A percentile compares a stretch with the other conserved stretches of the same genome.
Evolutionary conservation across 64 coral and sea anemone genomes (phyloP).

Genomic region (Dendronephthya gigantea): DNA sequence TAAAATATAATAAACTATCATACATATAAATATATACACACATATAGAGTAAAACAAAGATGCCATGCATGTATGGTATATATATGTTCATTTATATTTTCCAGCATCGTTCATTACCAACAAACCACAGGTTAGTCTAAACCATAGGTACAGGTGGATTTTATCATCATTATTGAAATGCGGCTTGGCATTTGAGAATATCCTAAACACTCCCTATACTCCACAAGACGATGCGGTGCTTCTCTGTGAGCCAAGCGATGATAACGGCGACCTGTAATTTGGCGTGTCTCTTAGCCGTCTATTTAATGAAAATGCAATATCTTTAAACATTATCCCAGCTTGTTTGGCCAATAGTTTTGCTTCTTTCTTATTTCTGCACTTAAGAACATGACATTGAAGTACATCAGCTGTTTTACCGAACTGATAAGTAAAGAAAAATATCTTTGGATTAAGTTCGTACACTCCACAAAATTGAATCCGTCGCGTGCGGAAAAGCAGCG

Average conservation of each 20-base stretch:
- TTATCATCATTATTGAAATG: too few species aligned
- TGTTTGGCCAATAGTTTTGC: neutral
- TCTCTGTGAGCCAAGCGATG: neutral
- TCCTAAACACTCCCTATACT: too few species aligned
- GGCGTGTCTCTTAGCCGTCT: neutral
- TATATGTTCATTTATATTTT: too few species aligned
- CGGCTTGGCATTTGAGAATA: too few species aligned
- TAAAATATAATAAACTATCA: too few species aligned
- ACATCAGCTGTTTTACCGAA: neutral
- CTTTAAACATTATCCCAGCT: neutral
- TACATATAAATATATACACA: too few species aligned
- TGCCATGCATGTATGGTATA: too few species aligned
- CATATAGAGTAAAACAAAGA: too few species aligned
- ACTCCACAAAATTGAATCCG: slow-evolving; percentile 10
- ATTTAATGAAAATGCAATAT: neutral
- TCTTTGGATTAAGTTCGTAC: neutral
- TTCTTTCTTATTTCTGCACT: slow-evolving; percentile 1
- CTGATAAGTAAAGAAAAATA: slow-evolving; percentile 20
- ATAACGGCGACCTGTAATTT: neutral
- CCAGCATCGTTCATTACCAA: too few species aligned
- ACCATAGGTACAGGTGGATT: too few species aligned
- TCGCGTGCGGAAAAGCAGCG: neutral
- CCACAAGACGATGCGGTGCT: neutral
- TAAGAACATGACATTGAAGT: neutral
- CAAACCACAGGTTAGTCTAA: too few species aligned